phyloP scores from a whole-genome alignment of 1,140 invertebrate genomes.

The Drosophila ironensis region DNA sequence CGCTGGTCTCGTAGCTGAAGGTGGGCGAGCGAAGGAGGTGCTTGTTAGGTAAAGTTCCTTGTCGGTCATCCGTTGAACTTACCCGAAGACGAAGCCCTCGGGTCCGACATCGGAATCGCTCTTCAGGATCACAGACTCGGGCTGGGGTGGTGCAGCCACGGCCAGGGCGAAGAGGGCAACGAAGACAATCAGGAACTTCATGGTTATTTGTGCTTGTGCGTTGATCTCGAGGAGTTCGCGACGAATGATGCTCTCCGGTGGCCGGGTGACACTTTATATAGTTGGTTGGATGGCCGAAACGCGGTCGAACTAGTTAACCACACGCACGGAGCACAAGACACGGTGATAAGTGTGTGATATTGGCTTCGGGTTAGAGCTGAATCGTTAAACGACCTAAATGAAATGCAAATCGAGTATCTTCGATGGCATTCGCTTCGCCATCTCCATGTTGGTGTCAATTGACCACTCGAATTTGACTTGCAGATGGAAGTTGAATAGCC shows the following conservation, averaged over 20 bases:
- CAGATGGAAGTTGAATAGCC: too few species aligned
- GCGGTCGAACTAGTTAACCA: slow-evolving; percentile 23
- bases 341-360: slow-evolving; percentile 22
- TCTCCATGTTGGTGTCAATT: not conserved
- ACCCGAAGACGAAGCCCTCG: slow-evolving; percentile 81
- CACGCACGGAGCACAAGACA: slow-evolving; percentile 19
- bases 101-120: slow-evolving; percentile 76
- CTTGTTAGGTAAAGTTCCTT: not conserved
- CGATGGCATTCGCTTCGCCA: not conserved
- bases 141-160: slow-evolving; percentile 9
- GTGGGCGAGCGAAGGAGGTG: not conserved
- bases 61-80: slow-evolving; percentile 55
- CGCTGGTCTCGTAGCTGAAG: slow-evolving; percentile 41
- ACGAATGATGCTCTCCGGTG: slow-evolving; percentile 18
- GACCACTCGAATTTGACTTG: not conserved
- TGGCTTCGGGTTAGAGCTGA: slow-evolving; percentile 9
- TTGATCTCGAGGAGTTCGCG: slow-evolving; percentile 24
- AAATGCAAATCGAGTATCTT: slow-evolving; percentile 16
- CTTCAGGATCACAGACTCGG: not conserved
- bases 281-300: not conserved
- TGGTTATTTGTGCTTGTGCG: slow-evolving; percentile 26
- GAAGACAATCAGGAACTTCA: slow-evolving; percentile 69
- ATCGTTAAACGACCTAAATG: slow-evolving; percentile 11
- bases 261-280: slow-evolving; percentile 14
- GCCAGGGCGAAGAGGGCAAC: slow-evolving; percentile 66